phyloP scores from a whole-genome alignment of 2,888 invertebrate genomes.

The Drosophila peninsularis region DNA sequence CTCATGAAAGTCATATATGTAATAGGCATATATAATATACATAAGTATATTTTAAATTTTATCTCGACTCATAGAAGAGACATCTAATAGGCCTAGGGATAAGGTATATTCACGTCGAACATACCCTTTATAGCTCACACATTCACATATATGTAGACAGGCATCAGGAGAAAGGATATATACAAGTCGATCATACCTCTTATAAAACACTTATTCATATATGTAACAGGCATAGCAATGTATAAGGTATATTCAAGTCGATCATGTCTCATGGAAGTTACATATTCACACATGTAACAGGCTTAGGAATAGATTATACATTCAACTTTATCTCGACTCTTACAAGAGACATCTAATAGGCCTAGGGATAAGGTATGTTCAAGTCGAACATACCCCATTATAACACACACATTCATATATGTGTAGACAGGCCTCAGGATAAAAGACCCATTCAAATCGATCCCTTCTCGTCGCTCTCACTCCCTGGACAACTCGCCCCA shows the following conservation, averaged over 20 bases:
- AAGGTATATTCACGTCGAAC: neutral
- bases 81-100: neutral
- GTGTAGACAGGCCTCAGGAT: neutral
- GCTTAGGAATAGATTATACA: neutral
- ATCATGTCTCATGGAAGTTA: neutral
- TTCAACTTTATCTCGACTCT: neutral
- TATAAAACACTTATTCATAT: neutral
- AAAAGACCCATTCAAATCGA: neutral
- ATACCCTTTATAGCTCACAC: neutral
- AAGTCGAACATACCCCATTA: too few species aligned
- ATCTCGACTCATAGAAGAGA: neutral
- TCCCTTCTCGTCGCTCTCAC: neutral
- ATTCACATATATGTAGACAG: too few species aligned
- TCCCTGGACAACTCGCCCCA: neutral
- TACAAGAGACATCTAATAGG: neutral
- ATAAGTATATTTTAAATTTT: neutral
- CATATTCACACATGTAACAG: too few species aligned
- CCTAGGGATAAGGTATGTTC: too few species aligned
- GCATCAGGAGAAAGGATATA: too few species aligned
- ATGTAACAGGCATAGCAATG: neutral
- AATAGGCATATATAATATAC: too few species aligned
- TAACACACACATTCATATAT: neutral
- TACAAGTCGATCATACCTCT: neutral
- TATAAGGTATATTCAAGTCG: neutral
- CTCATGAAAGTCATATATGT: neutral